Evolutionary conservation across 2,888 invertebrate species (phyloP).

Genomic region (Temnothorax unifasciatus): DNA sequence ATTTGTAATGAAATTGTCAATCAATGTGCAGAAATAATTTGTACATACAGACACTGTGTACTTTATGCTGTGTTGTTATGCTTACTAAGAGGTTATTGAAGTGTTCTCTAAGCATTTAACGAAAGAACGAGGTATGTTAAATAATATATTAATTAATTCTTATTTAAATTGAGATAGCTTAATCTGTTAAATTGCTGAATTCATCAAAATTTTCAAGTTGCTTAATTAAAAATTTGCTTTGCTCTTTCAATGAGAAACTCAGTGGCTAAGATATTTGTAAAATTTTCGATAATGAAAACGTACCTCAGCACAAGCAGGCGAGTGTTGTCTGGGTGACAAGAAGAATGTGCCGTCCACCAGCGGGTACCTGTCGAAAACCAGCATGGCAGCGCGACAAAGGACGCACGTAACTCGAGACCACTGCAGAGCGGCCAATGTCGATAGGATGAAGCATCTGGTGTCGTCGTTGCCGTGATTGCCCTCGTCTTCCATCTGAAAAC

Average conservation of each 20-base stretch:
- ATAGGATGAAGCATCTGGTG: constrained; percentile 97
- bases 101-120: not conserved
- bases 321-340: constrained; percentile 97
- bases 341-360: constrained; percentile 99
- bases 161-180: not conserved
- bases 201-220: not conserved
- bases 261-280: not conserved
- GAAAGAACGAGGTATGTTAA: not conserved
- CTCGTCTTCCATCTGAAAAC: constrained; percentile 97
- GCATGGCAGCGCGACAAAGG: constrained; percentile 95
- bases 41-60: not conserved
- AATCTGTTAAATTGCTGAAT: not conserved
- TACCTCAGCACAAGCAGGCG: constrained; percentile 95
- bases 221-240: not conserved
- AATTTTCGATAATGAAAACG: constrained; percentile 66
- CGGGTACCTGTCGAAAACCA: constrained; percentile 98
- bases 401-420: constrained; percentile 95
- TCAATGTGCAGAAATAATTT: not conserved
- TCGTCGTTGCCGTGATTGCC: constrained; percentile 99
- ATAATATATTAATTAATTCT: not conserved
- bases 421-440: constrained; percentile 96
- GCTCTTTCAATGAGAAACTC: not conserved
- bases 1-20: not conserved
- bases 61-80: too few relatives aligned
- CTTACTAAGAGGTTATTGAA: not conserved